Conservation (phyloP, 2,888 invertebrate genomes). For the Ophioninae sp. region DNA sequence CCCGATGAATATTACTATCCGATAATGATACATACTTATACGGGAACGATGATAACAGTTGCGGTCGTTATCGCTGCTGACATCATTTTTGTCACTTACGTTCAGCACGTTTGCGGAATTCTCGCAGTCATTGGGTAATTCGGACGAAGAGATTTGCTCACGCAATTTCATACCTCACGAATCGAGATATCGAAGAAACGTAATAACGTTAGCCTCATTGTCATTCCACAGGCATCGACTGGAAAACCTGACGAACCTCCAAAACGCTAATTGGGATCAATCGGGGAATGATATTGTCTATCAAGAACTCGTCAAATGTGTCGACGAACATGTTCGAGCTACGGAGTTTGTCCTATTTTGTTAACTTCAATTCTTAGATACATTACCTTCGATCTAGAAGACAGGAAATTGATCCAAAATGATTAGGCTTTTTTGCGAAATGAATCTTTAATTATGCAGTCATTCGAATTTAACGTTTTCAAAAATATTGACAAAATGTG, state of each 20-base stretch:
- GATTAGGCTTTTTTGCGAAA: background rate
- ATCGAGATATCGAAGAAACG: background rate
- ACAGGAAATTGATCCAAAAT: background rate
- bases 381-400: background rate
- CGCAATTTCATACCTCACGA: background rate
- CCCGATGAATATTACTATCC: slow-evolving; percentile 34
- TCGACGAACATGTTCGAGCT: slow-evolving; percentile 20
- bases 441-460: background rate
- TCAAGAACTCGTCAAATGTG: background rate
- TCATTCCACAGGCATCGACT: background rate
- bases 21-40: slow-evolving; percentile 42
- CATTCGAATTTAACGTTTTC: no score
- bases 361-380: background rate
- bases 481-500: no score
- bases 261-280: background rate
- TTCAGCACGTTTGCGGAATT: slow-evolving; percentile 52
- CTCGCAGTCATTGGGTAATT: slow-evolving; percentile 45
- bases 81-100: slow-evolving; percentile 26
- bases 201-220: background rate
- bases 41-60: slow-evolving; percentile 9
- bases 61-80: slow-evolving; percentile 14
- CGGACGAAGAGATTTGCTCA: background rate
- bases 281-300: background rate
- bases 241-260: slow-evolving; percentile 10
- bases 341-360: slow-evolving; percentile 12